A percentile compares a stretch with the other conserved stretches of the same genome.
These are phyloP conservation scores for Coptodon rendalli DNA, from an alignment of 2,113 vertebrate species.

Conservation along the genomic window DNA sequence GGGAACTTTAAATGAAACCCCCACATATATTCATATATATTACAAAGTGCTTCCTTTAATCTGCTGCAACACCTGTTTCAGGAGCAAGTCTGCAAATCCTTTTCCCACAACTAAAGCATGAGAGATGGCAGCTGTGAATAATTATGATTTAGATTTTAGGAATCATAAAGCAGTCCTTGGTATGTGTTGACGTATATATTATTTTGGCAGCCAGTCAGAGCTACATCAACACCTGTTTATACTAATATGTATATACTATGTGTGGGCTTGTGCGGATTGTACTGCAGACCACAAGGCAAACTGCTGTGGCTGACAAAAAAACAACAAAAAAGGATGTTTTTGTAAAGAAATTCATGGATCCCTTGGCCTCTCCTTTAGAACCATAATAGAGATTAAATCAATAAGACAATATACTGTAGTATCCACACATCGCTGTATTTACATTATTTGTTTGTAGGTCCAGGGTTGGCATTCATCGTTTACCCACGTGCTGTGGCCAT, in stretches of 20 bases:
- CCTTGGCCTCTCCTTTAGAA: background rate
- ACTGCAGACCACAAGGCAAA: background rate
- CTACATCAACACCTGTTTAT: too few relatives aligned
- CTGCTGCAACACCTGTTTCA: too few relatives aligned
- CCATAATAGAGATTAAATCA: background rate
- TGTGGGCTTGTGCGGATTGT: background rate
- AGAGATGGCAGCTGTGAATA: too few relatives aligned
- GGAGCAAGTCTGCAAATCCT: too few relatives aligned
- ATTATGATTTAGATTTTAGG: too few relatives aligned
- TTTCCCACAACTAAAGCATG: too few relatives aligned
- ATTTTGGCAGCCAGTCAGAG: too few relatives aligned
- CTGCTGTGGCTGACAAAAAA: background rate
- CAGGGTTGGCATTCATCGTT: conserved; percentile 59
- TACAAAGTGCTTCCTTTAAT: too few relatives aligned
- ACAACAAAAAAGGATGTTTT: background rate
- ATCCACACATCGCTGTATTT: background rate
- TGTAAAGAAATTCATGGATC: background rate
- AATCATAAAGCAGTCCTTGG: too few relatives aligned
- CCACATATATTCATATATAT: too few relatives aligned
- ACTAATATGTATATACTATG: too few relatives aligned
- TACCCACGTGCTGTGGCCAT: conserved; percentile 59
- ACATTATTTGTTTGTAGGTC: conserved; percentile 11
- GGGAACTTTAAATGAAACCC: background rate
- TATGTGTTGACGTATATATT: too few relatives aligned
- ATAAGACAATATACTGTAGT: background rate